Evolutionary conservation across 2,113 vertebrate species (phyloP), one percentile per base, ranked within the genome.

Genomic region (Lepisosteus oculatus): DNA sequence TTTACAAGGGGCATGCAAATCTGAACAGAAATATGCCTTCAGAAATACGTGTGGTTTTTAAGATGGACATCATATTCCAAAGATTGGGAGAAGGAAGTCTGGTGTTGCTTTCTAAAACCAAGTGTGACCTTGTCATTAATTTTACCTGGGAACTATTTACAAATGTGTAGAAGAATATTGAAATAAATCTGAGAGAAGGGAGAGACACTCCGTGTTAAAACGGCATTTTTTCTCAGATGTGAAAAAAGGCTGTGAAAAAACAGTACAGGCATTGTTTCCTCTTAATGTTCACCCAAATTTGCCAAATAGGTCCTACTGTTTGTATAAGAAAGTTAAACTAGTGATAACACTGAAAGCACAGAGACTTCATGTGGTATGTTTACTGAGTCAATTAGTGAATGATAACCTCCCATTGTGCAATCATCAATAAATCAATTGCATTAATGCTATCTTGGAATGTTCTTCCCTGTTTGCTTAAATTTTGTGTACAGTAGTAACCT

Each of bases 351-450:
- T 55, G 61, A 72, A 74, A 57, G 70, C 70, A 73, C 9, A n/a
- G n/a, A 70, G 76, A 85, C 78, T 80, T 54, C 79, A 69, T 65
- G 69, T 70, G 83, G 84, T 61, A 44, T 90, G 90, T 92, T 93
- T 94, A 90, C 91, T 72, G 83, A 92, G 90, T 91, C 90, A 92
- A 90, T 92, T 92, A 92, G 87, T 85, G 81, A 89, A 90, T 90
- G 92, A 94, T 92, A 93, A 92, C 88, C 89, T 87, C 85, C 88
- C 86, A 90, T 91, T 93, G 90, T 90, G 87, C 85, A 91, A 90
- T 90, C 86, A 87, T 86, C 90, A 92, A 93, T 93, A 93, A 92
- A 93, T 92, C 91, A 92, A 93, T 93, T 76, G 77, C 85, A 87
- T 88, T 91, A 90, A 85, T 90, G 89, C 87, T 90, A 87, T 66